Percentiles rank a stretch among this genome's conserved stretches.
Evolutionary conservation across 2,797 vertebrate genomes (phyloP).

Genomic region (Molossus molossus): DNA sequence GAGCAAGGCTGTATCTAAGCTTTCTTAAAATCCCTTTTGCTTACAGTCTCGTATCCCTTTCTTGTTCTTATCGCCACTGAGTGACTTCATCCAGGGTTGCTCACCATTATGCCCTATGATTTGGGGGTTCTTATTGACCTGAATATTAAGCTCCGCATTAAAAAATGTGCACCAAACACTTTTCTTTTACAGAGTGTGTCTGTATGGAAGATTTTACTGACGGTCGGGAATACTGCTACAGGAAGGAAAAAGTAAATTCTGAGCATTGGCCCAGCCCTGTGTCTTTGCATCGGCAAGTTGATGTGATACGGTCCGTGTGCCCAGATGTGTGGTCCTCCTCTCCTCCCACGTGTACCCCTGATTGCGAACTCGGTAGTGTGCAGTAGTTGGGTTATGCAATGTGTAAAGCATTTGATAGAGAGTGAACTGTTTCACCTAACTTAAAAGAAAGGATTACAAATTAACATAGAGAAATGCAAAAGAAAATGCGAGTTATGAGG

Average conservation of each 20-base stretch:
- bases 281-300: background rate
- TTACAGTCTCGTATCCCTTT: background rate
- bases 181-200: background rate
- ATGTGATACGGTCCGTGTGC: too few species aligned
- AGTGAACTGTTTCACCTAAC: background rate
- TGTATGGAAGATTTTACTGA: background rate
- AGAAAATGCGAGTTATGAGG: background rate
- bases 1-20: background rate
- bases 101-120: background rate
- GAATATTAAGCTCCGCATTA: background rate
- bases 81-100: background rate
- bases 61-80: background rate
- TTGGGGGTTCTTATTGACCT: background rate
- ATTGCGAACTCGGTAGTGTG: background rate
- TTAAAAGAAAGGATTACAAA: conserved; percentile 12
- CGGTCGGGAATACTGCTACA: background rate
- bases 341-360: background rate
- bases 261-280: rapidly evolving
- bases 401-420: background rate
- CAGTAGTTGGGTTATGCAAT: background rate
- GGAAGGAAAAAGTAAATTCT: background rate
- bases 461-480: background rate
- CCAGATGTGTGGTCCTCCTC: background rate
- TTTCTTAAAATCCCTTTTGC: background rate
- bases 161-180: background rate